phyloP scores from a whole-genome alignment of 2,888 invertebrate genomes.

The Eumerus sabulonum region DNA sequence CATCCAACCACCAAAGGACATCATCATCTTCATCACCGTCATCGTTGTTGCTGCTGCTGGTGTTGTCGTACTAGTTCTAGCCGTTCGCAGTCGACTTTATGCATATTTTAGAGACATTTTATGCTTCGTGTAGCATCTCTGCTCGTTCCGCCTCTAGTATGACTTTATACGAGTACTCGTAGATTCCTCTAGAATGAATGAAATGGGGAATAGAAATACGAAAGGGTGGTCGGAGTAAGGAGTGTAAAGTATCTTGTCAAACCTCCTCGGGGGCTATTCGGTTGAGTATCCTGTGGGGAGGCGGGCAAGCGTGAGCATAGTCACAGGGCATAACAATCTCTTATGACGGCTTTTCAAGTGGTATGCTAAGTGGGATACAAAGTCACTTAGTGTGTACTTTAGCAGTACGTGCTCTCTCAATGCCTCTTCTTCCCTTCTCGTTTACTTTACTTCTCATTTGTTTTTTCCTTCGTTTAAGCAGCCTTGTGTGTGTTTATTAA shows the following conservation, averaged over 20 bases:
- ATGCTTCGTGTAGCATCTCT: conserved; percentile 53
- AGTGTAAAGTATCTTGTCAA: conserved; percentile 33
- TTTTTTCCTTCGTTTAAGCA: not conserved
- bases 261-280: conserved; percentile 26
- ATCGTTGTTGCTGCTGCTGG: no score
- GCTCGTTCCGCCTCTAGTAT: conserved; percentile 30
- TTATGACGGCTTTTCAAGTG: conserved; percentile 65
- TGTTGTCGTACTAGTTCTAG: no score
- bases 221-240: conserved; percentile 2
- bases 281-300: no score
- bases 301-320: conserved; percentile 25
- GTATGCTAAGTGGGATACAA: conserved; percentile 68
- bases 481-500: conserved; percentile 54
- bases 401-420: conserved; percentile 64
- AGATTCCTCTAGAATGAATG: no score
- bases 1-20: conserved; percentile 53
- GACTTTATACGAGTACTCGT: no score
- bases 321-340: conserved; percentile 60
- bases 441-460: not conserved
- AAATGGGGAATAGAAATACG: no score
- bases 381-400: conserved; percentile 68
- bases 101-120: conserved; percentile 65
- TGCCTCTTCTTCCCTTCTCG: conserved; percentile 21
- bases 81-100: conserved; percentile 41
- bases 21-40: conserved; percentile 10